Conservation (phyloP, 1,140 invertebrate genomes). For the Scaptomyza hsui region DNA sequence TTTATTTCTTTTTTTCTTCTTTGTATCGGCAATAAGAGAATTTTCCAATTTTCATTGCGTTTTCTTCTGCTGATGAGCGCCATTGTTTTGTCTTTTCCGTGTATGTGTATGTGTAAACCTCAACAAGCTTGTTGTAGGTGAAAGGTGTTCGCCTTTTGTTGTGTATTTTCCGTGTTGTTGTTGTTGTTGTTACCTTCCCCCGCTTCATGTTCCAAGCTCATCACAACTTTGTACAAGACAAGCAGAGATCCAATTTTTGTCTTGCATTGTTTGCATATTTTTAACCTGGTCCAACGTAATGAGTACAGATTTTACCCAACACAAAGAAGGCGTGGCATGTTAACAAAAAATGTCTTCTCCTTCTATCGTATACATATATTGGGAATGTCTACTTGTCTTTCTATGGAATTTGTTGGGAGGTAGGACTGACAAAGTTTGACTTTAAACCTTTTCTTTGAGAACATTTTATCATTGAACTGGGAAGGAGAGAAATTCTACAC, state of each 20-base stretch:
- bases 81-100: slow-evolving; percentile 56
- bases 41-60: slow-evolving; percentile 73
- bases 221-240: slow-evolving; percentile 20
- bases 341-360: slow-evolving; percentile 20
- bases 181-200: no score
- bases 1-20: slow-evolving; percentile 44
- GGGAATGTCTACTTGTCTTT: slow-evolving; percentile 30
- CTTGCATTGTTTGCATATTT: slow-evolving; percentile 74
- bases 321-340: slow-evolving; percentile 36
- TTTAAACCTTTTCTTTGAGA: neutral
- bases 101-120: neutral
- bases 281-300: slow-evolving; percentile 52
- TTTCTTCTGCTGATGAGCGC: slow-evolving; percentile 72
- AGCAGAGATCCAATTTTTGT: slow-evolving; percentile 49
- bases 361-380: slow-evolving; percentile 12
- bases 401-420: slow-evolving; percentile 17
- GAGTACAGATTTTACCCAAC: slow-evolving; percentile 45
- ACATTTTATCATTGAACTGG: neutral
- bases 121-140: slow-evolving; percentile 43
- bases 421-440: no score
- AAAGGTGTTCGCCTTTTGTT: slow-evolving; percentile 48
- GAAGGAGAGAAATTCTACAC: no score
- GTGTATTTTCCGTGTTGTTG: neutral
- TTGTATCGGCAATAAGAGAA: slow-evolving; percentile 43
- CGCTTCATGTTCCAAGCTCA: neutral